phyloP scores from a whole-genome alignment of 2,888 invertebrate species.

The Arctia plantaginis region DNA sequence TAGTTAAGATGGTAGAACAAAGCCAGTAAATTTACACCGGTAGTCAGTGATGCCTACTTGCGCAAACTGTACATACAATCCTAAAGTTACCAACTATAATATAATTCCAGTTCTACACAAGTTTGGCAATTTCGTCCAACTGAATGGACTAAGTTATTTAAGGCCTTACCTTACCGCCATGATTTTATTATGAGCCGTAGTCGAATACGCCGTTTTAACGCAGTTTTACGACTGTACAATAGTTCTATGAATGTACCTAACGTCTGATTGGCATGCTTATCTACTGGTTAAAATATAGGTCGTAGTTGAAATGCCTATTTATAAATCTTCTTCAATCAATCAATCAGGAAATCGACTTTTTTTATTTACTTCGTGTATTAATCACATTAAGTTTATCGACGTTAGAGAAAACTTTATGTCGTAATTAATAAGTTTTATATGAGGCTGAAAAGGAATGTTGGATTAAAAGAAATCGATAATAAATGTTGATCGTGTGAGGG shows the following conservation, averaged over 20 bases:
- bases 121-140: slow-evolving; percentile 31
- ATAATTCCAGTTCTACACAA: slow-evolving; percentile 28
- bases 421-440: slow-evolving; percentile 20
- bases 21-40: slow-evolving; percentile 38
- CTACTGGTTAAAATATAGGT: slow-evolving; percentile 40
- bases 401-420: not conserved
- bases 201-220: slow-evolving; percentile 4
- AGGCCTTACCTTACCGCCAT: slow-evolving; percentile 20
- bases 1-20: slow-evolving; percentile 17
- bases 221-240: slow-evolving; percentile 32
- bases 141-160: slow-evolving; percentile 17
- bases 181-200: slow-evolving; percentile 28
- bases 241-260: slow-evolving; percentile 36
- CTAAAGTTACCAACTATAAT: slow-evolving; percentile 34
- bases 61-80: slow-evolving; percentile 26
- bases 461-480: slow-evolving; percentile 5
- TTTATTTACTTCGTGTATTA: not conserved
- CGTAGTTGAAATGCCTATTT: slow-evolving; percentile 34
- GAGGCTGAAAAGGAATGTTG: not conserved
- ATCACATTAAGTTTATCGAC: not conserved
- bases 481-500: slow-evolving; percentile 9
- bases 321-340: slow-evolving; percentile 29
- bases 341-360: slow-evolving; percentile 23
- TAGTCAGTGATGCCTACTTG: slow-evolving; percentile 19
- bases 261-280: slow-evolving; percentile 60